Conservation (phyloP, 2,888 invertebrate species). For the Drosophila mulleri region DNA sequence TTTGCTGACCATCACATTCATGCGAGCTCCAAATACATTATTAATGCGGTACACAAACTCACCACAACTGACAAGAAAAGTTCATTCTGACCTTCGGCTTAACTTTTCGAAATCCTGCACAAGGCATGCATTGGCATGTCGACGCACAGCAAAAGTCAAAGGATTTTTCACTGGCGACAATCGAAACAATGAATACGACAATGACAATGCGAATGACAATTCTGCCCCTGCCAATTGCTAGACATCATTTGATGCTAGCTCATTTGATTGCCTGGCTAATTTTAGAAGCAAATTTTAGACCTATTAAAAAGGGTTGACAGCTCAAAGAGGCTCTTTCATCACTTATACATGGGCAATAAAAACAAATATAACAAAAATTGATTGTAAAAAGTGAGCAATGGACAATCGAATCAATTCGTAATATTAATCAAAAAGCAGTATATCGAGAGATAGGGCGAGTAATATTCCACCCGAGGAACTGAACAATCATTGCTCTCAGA, state of each 20-base stretch:
- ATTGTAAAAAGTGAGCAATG: neutral
- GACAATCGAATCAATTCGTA: neutral
- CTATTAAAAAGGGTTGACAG: constrained; percentile 55
- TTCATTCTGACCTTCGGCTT: constrained; percentile 26
- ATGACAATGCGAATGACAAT: constrained; percentile 23
- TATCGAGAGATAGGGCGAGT: neutral
- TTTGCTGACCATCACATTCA: constrained; percentile 15
- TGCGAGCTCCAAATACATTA: constrained; percentile 26
- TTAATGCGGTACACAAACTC: constrained; percentile 38
- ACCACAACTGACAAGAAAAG: constrained; percentile 15
- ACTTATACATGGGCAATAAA: neutral
- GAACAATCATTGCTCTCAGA: too few species aligned
- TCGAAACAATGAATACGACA: constrained; percentile 42
- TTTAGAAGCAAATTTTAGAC: constrained; percentile 27
- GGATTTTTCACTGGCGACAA: constrained; percentile 18
- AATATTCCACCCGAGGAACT: neutral
- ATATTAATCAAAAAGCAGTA: neutral
- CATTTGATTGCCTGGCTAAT: constrained; percentile 22
- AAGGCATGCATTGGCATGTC: constrained; percentile 12
- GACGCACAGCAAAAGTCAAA: neutral
- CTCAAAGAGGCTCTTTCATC: constrained; percentile 16
- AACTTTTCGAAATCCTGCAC: constrained; percentile 35
- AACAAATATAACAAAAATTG: neutral
- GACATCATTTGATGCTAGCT: neutral
- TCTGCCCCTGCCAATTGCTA: too few species aligned